Conservation (phyloP, 2,888 invertebrate genomes). For the Anticlea derivata region DNA sequence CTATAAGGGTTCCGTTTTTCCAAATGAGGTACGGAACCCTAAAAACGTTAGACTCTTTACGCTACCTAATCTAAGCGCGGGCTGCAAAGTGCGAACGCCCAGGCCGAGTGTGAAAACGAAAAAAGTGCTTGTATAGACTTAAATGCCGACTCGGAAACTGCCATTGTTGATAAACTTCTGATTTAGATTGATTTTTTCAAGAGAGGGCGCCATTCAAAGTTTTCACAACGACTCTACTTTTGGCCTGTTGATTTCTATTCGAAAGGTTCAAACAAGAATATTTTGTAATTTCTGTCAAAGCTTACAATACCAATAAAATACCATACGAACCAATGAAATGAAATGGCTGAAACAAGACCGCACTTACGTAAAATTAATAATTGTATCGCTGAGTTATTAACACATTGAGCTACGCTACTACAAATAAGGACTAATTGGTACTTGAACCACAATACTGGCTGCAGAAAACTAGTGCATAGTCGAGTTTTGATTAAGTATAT, state of each 20-base stretch:
- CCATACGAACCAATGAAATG: slow-evolving; percentile 1
- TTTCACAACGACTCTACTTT: background rate
- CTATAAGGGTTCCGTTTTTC: no score
- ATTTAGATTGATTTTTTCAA: slow-evolving; percentile 13
- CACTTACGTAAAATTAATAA: slow-evolving; percentile 8
- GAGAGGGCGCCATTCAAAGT: background rate
- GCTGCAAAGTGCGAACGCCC: slow-evolving; percentile 44
- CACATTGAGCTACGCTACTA: slow-evolving; percentile 8
- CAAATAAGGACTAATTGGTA: slow-evolving; percentile 17
- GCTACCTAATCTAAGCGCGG: slow-evolving; percentile 1
- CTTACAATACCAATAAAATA: slow-evolving; percentile 3
- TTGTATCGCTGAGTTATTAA: slow-evolving; percentile 10
- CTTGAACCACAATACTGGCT: slow-evolving; percentile 6
- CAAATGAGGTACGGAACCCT: no score
- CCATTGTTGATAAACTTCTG: slow-evolving; percentile 23
- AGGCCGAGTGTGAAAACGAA: slow-evolving; percentile 58
- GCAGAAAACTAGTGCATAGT: no score
- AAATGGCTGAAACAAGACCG: slow-evolving; percentile 7
- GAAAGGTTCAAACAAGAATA: background rate
- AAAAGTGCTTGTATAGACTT: slow-evolving; percentile 56
- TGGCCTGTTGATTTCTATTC: background rate
- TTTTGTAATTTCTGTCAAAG: no score
- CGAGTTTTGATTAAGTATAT: no score
- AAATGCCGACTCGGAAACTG: slow-evolving; percentile 37
- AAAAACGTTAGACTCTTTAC: background rate